Conservation (phyloP, 2,797 vertebrate genomes). For the Myotis planiceps region DNA sequence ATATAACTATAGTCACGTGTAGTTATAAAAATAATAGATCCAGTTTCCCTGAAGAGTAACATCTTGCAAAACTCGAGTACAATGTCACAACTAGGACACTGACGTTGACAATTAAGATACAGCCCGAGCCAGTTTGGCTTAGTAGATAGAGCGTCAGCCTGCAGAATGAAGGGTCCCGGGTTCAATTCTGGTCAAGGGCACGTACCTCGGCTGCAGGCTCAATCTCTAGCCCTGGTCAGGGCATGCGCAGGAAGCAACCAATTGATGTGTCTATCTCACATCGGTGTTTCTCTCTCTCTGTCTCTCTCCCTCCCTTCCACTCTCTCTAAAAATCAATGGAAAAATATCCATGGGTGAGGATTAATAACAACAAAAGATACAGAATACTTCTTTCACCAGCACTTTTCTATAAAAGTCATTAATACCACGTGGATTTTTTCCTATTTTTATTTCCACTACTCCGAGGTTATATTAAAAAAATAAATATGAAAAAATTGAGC, state of each 20-base stretch:
- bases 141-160: no score
- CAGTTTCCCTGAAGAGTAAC: neutral
- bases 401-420: neutral
- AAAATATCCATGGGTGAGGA: no score
- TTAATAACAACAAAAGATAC: neutral
- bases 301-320: no score
- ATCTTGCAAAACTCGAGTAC: neutral
- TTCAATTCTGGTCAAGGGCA: no score
- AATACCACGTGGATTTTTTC: neutral
- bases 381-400: neutral
- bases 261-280: no score
- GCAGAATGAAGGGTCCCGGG: no score
- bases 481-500: neutral
- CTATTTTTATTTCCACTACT: conserved; percentile 18
- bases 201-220: no score
- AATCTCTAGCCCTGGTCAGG: no score
- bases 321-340: no score
- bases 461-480: conserved; percentile 20
- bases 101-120: neutral
- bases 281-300: no score
- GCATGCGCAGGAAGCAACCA: no score
- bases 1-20: neutral
- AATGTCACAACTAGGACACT: neutral
- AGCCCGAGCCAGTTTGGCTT: neutral
- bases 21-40: conserved; percentile 12